Evolutionary conservation across 2,888 invertebrate species (phyloP).

Genomic region (Toxonevra muliebris): DNA sequence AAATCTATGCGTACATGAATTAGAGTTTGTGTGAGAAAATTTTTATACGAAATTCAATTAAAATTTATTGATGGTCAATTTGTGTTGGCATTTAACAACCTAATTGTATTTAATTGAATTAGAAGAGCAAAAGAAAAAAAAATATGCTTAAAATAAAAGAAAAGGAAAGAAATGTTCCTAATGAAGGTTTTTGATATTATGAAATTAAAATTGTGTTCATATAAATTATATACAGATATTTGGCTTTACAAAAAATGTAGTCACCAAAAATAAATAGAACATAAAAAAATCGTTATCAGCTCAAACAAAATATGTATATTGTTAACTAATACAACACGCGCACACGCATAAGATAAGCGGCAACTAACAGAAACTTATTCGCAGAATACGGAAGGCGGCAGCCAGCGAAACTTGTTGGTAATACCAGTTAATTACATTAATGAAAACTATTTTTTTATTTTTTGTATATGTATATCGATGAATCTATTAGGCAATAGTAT

Average conservation of each 20-base stretch:
- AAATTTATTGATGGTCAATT: conserved; percentile 56
- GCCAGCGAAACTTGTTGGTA: neutral
- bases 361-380: neutral
- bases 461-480: too few species aligned
- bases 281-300: conserved; percentile 21
- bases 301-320: neutral
- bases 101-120: conserved; percentile 34
- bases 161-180: neutral
- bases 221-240: neutral
- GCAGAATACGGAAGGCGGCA: neutral
- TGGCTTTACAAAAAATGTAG: conserved; percentile 4
- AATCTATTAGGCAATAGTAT: too few species aligned
- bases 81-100: conserved; percentile 26
- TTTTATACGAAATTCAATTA: conserved; percentile 50
- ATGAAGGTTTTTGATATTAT: neutral
- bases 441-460: too few species aligned
- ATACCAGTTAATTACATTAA: conserved; percentile 1
- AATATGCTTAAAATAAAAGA: neutral
- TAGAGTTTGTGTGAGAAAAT: neutral
- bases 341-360: neutral
- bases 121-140: neutral
- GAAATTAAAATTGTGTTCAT: neutral
- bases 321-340: conserved; percentile 4
- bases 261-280: conserved; percentile 12
- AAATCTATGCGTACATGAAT: too few species aligned